A percentile compares a stretch with the other conserved stretches of the same genome.
phyloP scores from a whole-genome alignment of 2,888 invertebrate genomes.

The Cryptosula pallasiana region DNA sequence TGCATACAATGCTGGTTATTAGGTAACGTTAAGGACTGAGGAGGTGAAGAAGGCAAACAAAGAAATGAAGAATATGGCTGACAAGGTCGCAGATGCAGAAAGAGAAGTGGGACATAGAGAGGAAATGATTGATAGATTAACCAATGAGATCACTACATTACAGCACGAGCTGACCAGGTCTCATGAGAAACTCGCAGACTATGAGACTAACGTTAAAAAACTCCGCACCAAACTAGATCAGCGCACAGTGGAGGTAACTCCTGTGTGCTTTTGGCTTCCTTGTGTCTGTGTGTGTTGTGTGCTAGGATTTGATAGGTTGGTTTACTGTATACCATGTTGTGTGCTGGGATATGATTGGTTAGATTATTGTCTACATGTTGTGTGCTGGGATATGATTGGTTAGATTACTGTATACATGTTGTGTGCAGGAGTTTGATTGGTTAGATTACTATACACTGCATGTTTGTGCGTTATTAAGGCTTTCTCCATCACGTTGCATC shows the following conservation, averaged over 20 bases:
- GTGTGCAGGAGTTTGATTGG: no score
- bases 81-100: constrained; percentile 40
- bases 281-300: no score
- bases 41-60: constrained; percentile 37
- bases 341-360: no score
- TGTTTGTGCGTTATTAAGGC: no score
- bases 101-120: constrained; percentile 43
- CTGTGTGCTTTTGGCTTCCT: no score
- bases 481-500: no score
- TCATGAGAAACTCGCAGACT: constrained; percentile 36
- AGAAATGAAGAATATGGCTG: constrained; percentile 40
- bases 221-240: constrained; percentile 38
- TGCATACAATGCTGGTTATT: constrained; percentile 6
- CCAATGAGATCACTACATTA: constrained; percentile 39
- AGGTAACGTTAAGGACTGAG: constrained; percentile 42
- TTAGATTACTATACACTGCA: no score
- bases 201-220: constrained; percentile 38
- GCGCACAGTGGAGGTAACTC: constrained; percentile 41
- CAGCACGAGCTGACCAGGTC: constrained; percentile 43
- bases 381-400: no score
- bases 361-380: no score
- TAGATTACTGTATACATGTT: no score
- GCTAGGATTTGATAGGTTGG: no score
- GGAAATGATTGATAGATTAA: constrained; percentile 46
- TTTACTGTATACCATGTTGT: no score